Percentiles rank a stretch among this genome's conserved stretches.
Evolutionary conservation across 2,888 invertebrate species (phyloP).

Genomic region (Papilio elwesi): DNA sequence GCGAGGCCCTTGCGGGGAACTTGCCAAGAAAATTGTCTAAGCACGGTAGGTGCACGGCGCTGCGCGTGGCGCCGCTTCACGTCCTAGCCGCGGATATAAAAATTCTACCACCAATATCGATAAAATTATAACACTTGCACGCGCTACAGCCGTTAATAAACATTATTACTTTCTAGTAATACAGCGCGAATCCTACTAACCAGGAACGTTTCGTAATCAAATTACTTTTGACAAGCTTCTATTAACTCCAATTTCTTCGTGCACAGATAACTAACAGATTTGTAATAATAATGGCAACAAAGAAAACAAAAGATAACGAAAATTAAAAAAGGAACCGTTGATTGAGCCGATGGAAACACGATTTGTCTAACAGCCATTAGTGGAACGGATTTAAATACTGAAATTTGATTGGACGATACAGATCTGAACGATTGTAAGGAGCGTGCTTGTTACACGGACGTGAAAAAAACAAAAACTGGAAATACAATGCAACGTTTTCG

Average conservation of each 20-base stretch:
- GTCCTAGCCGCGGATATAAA: slow-evolving; percentile 15
- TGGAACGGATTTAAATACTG: slow-evolving; percentile 25
- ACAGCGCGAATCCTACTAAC: slow-evolving; percentile 6
- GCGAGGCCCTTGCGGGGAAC: slow-evolving; percentile 64
- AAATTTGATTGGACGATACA: slow-evolving; percentile 36
- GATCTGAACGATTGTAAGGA: slow-evolving; percentile 63
- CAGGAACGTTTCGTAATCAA: background rate
- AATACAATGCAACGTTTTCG: slow-evolving; percentile 68
- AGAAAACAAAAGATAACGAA: slow-evolving; percentile 4
- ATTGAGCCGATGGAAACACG: slow-evolving; percentile 9
- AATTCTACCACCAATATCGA: slow-evolving; percentile 16
- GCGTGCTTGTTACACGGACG: slow-evolving; percentile 56
- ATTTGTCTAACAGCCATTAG: slow-evolving; percentile 15
- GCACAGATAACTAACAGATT: slow-evolving; percentile 7
- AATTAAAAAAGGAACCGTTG: slow-evolving; percentile 11
- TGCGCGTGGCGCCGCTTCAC: slow-evolving; percentile 41
- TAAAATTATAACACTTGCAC: slow-evolving; percentile 29
- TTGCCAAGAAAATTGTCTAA: slow-evolving; percentile 80
- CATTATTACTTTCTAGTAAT: slow-evolving; percentile 12
- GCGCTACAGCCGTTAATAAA: slow-evolving; percentile 20
- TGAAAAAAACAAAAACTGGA: slow-evolving; percentile 52
- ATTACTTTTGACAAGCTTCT: slow-evolving; percentile 16
- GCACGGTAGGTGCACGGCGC: slow-evolving; percentile 64
- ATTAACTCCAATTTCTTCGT: background rate
- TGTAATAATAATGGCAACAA: background rate